phyloP scores from a whole-genome alignment of 1,140 invertebrate species.

The Drosophila serrata region DNA sequence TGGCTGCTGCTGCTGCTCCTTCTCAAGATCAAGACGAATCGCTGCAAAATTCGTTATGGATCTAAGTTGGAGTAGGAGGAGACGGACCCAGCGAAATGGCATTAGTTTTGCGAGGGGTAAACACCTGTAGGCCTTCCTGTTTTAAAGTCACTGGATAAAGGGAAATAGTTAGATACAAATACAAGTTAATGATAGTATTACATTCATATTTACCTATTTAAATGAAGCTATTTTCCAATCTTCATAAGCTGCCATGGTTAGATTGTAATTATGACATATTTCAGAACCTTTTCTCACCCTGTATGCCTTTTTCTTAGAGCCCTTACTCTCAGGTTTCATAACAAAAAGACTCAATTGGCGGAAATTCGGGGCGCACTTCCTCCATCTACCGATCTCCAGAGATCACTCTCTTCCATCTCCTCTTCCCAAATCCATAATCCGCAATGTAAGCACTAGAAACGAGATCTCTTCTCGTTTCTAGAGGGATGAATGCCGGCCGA shows the following conservation, averaged over 20 bases:
- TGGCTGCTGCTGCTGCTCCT: slow-evolving; percentile 18
- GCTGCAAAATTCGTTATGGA: slow-evolving; percentile 51
- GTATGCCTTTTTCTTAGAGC: not conserved
- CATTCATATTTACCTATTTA: not conserved
- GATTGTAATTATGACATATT: not conserved
- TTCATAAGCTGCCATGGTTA: not conserved
- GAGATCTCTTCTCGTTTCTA: not conserved
- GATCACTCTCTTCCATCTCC: not conserved
- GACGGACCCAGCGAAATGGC: not conserved
- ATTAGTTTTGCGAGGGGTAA: slow-evolving; percentile 9
- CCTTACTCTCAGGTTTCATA: not conserved
- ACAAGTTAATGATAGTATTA: not conserved
- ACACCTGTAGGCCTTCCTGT: slow-evolving; percentile 46
- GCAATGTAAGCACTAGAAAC: slow-evolving; percentile 20
- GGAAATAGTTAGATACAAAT: not conserved
- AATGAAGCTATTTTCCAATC: no score
- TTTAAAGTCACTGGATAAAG: not conserved
- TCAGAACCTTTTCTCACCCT: not conserved
- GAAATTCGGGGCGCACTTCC: slow-evolving; percentile 52
- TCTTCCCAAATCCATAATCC: slow-evolving; percentile 30
- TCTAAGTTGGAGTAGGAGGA: not conserved
- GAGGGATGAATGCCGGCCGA: not conserved
- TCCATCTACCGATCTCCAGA: not conserved
- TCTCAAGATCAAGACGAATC: slow-evolving; percentile 67
- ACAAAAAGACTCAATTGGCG: slow-evolving; percentile 38